Conservation (phyloP, 2,113 vertebrate species). For the Zosterops japonicus region DNA sequence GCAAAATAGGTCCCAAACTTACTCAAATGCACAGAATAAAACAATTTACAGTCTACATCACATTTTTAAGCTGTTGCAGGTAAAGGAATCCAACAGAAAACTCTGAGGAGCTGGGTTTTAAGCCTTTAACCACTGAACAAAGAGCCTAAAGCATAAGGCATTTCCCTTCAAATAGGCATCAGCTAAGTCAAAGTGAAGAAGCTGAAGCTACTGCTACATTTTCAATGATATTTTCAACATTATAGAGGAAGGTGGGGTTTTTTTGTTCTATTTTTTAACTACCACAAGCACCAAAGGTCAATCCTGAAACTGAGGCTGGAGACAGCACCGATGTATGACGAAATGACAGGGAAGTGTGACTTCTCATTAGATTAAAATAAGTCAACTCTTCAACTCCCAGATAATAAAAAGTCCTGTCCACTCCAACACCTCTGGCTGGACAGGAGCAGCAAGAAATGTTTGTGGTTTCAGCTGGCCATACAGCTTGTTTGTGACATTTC, state of each 20-base stretch:
- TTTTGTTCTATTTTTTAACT: not conserved
- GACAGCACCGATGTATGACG: not conserved
- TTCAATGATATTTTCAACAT: slow-evolving; percentile 32
- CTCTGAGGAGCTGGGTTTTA: not conserved
- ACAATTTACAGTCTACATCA: fast-evolving
- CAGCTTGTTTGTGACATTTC: fast-evolving
- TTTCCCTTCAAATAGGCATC: slow-evolving; percentile 41
- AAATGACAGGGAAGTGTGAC: not conserved
- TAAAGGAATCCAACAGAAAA: not conserved
- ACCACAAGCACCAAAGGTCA: not conserved
- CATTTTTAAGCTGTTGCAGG: not conserved
- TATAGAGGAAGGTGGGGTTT: not conserved
- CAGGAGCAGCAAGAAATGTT: not conserved
- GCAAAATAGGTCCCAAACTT: not conserved
- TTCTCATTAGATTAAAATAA: not conserved
- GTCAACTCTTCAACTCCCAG: not conserved
- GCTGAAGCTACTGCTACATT: not conserved
- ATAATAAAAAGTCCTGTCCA: not conserved
- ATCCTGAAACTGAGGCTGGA: not conserved
- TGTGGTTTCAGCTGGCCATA: not conserved
- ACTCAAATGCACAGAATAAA: not conserved
- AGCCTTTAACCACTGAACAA: not conserved
- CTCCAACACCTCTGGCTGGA: not conserved
- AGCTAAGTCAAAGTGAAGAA: not conserved
- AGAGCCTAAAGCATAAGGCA: not conserved